Base-by-base conservation (phyloP, 2,888 invertebrate genomes). In the Rhodophaea formosa region DNA sequence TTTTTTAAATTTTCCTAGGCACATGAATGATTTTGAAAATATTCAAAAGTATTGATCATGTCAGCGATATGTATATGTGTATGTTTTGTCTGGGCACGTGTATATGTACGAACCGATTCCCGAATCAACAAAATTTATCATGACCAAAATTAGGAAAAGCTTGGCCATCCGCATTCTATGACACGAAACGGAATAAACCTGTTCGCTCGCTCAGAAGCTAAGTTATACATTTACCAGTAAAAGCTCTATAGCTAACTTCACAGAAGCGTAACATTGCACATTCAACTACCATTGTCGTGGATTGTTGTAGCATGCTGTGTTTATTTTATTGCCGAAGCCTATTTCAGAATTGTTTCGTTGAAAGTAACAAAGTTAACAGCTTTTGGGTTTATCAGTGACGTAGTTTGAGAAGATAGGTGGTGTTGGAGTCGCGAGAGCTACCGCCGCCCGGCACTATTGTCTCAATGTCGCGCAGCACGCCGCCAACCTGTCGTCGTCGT, bases 401-500 rank as follows among this genome's bases (percentile, higher is more conserved):
- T 23, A 23, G 5, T 23, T 15, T 16, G 35, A 35, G n/a, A 39
- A 17, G 51, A 8, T 51, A 51, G 51, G 16, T 8, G 5, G 30
- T 35, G 39, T 39, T 49, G 32, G 16, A 51, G 51, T 35, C 51
- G 68, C 66, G 72, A 75, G 79, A 73, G 71, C 84, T 83, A 84
- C 86, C 86, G 84, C 88, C 88, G 79, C 72, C 71, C 66, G 70
- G 69, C 87, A 90, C 88, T 90, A 90, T 89, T 89, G 87, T 85
- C 79, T 88, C 88, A 88, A 87, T 82, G 87, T 78, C 71, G 78
- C 71, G 61, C 70, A 65, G 69, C 69, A 77, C 76, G 47, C 39
- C 75, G 81, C 84, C 79, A 84, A 96, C 96, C 96, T 96, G 95
- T 96, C 96, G 84, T 96, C 96, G 86, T 97, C 96, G 88, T 97